A percentile compares a stretch with the other conserved stretches of the same genome.
These are phyloP conservation scores for Zaprionus nigranus DNA, from an alignment of 1,140 invertebrate genomes.

Conservation along the genomic window DNA sequence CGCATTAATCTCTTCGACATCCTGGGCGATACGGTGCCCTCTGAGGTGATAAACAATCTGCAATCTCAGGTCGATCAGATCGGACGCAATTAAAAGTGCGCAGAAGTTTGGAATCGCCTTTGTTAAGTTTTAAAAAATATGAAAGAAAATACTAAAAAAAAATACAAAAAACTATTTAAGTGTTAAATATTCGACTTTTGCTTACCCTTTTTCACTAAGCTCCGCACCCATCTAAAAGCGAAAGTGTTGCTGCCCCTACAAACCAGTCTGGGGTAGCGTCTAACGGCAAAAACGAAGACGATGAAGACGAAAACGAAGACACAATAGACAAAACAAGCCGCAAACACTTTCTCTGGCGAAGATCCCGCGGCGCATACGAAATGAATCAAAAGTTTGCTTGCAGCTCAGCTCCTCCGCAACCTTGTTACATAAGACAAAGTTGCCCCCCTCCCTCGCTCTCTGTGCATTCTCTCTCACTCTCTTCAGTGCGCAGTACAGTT, in stretches of 20 bases:
- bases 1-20: conserved; percentile 92
- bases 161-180: conserved; percentile 53
- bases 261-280: conserved; percentile 48
- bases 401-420: conserved; percentile 66
- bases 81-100: conserved; percentile 86
- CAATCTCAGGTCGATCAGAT: conserved; percentile 92
- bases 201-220: background rate
- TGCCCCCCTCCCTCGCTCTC: background rate
- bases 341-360: conserved; percentile 63
- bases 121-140: conserved; percentile 67
- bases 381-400: conserved; percentile 63
- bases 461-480: conserved; percentile 10
- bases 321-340: background rate
- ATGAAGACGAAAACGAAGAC: conserved; percentile 19
- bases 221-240: conserved; percentile 39
- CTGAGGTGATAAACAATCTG: conserved; percentile 94
- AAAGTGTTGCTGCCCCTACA: conserved; percentile 59
- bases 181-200: conserved; percentile 43
- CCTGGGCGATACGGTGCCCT: conserved; percentile 91
- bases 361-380: conserved; percentile 72
- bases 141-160: conserved; percentile 34
- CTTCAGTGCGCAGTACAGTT: conserved; percentile 55
- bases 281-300: conserved; percentile 22
- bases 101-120: conserved; percentile 30
- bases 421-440: conserved; percentile 65